These are phyloP conservation scores for Tetanocera ferruginea DNA, from an alignment of 2,888 invertebrate species.

Conservation along the genomic window DNA sequence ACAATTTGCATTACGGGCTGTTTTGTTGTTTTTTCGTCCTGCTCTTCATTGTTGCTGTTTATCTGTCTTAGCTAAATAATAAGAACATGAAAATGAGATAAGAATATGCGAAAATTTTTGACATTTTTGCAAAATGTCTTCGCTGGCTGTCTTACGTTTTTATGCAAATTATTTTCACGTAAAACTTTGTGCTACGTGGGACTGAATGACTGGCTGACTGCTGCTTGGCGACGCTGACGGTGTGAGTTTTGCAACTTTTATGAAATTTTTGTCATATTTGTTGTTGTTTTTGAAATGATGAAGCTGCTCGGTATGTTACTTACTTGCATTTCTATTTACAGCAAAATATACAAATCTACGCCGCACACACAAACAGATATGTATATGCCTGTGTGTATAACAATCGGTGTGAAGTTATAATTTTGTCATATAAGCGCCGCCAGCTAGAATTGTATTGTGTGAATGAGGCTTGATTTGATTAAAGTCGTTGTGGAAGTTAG, in stretches of 20 bases:
- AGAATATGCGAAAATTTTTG: slow-evolving; percentile 9
- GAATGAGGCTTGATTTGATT: no score
- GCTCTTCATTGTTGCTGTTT: background rate
- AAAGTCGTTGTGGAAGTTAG: no score
- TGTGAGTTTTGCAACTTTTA: slow-evolving; percentile 25
- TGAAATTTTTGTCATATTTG: background rate
- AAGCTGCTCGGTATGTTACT: background rate
- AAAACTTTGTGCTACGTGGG: background rate
- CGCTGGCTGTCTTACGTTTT: background rate
- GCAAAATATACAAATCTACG: no score
- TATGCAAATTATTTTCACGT: slow-evolving; percentile 35
- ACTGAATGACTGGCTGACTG: background rate
- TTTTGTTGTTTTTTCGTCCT: background rate
- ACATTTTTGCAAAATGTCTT: background rate
- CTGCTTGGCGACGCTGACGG: background rate
- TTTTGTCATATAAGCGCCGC: no score
- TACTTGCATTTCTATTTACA: background rate
- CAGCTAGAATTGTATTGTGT: no score
- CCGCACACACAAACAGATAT: no score
- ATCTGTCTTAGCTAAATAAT: background rate
- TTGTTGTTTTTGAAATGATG: background rate
- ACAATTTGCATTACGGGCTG: background rate
- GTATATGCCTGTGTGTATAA: no score
- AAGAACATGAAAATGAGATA: background rate
- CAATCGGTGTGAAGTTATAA: no score